A percentile compares a stretch with the other conserved stretches of the same genome.
phyloP scores from a whole-genome alignment of 1,140 invertebrate genomes.

The Caerostris darwini region DNA sequence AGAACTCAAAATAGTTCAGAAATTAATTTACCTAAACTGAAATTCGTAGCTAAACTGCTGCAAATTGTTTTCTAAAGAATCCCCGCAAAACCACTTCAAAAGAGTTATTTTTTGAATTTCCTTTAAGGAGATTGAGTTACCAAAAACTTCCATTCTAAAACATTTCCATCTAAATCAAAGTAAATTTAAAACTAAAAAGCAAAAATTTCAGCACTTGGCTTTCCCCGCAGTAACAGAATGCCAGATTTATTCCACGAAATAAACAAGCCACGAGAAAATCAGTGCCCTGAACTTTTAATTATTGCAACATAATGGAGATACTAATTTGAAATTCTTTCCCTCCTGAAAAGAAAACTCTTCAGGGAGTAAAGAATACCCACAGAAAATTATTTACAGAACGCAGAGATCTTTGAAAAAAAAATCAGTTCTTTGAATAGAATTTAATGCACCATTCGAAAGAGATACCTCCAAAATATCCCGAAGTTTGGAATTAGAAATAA shows the following conservation, averaged over 20 bases:
- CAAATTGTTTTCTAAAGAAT: too few species aligned
- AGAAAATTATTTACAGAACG: not conserved
- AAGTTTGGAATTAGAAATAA: not conserved
- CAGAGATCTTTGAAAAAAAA: not conserved
- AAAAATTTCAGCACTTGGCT: not conserved
- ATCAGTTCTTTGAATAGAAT: not conserved
- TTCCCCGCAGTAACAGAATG: not conserved
- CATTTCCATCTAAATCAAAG: too few species aligned
- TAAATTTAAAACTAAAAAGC: not conserved
- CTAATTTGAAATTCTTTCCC: constrained; percentile 10
- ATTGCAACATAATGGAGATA: not conserved
- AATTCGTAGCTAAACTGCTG: too few species aligned
- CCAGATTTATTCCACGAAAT: not conserved
- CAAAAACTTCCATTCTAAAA: too few species aligned
- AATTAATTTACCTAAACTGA: too few species aligned
- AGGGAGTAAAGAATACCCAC: not conserved
- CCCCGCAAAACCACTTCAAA: too few species aligned
- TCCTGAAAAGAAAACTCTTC: not conserved
- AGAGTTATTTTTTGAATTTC: too few species aligned
- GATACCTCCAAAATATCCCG: not conserved
- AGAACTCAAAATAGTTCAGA: too few species aligned
- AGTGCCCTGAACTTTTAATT: not conserved
- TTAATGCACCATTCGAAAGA: not conserved
- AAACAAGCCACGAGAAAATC: not conserved
- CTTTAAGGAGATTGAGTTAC: too few species aligned